Percentiles rank a stretch among this genome's conserved stretches.
Conservation (phyloP, 2,113 vertebrate species). For the Nycticryphes semicollaris region DNA sequence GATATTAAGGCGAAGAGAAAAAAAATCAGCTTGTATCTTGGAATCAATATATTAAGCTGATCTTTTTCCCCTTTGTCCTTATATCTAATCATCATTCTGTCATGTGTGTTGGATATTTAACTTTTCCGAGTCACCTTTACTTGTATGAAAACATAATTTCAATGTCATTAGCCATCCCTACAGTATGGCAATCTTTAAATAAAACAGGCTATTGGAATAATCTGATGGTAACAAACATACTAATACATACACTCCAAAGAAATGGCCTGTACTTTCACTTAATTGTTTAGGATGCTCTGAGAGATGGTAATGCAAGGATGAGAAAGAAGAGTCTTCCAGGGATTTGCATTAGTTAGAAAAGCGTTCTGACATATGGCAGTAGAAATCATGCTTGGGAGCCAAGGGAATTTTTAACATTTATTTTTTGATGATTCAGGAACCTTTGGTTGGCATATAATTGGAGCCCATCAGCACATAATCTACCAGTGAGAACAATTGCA, state of each 20-base stretch:
- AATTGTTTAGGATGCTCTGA: background rate
- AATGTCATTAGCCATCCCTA: background rate
- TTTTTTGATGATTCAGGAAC: slow-evolving; percentile 12
- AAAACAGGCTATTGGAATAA: background rate
- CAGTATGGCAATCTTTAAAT: background rate
- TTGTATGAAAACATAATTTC: background rate
- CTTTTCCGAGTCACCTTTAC: background rate
- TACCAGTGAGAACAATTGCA: slow-evolving; percentile 5
- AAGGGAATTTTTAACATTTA: slow-evolving; percentile 37
- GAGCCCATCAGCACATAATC: background rate
- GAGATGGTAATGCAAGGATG: background rate
- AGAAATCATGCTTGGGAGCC: background rate
- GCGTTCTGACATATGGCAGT: background rate
- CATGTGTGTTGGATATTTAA: background rate
- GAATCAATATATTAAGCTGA: background rate
- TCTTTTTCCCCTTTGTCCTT: background rate
- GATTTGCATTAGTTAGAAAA: slow-evolving; percentile 10
- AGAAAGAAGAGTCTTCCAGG: background rate
- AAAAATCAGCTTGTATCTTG: background rate
- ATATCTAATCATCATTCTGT: background rate
- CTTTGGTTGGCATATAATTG: slow-evolving; percentile 16
- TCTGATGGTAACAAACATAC: background rate
- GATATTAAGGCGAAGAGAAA: background rate
- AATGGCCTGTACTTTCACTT: background rate
- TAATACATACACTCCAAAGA: background rate